Conservation (phyloP, 2,888 invertebrate species). For the Cantharis rufa region DNA sequence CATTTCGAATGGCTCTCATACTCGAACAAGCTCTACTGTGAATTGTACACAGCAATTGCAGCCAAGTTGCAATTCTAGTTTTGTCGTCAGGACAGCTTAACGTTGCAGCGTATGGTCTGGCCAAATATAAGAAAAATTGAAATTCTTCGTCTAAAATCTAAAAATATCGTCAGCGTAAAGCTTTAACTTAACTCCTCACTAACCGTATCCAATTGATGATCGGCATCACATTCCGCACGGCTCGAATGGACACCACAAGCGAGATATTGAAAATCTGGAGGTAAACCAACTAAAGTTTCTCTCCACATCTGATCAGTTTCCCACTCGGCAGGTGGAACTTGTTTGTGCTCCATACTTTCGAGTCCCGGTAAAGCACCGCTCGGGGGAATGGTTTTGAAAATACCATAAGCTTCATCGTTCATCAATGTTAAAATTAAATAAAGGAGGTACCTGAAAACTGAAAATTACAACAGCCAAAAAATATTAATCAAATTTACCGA, state of each 20-base stretch:
- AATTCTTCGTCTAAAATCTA: slow-evolving; percentile 58
- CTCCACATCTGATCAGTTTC: slow-evolving; percentile 56
- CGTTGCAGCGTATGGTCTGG: slow-evolving; percentile 56
- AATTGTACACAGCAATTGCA: slow-evolving; percentile 58
- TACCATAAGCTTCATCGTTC: slow-evolving; percentile 53
- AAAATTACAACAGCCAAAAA: not conserved
- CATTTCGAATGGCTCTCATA: slow-evolving; percentile 61
- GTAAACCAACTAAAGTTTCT: slow-evolving; percentile 51
- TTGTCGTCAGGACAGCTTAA: slow-evolving; percentile 54
- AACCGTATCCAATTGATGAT: slow-evolving; percentile 49
- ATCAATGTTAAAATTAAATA: slow-evolving; percentile 53
- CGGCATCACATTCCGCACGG: slow-evolving; percentile 44
- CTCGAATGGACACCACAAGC: slow-evolving; percentile 47
- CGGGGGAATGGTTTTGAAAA: slow-evolving; percentile 52
- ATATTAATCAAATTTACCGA: slow-evolving; percentile 41
- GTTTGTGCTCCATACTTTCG: slow-evolving; percentile 40
- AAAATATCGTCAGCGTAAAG: not conserved
- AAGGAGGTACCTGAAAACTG: slow-evolving; percentile 50
- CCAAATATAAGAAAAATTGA: slow-evolving; percentile 55
- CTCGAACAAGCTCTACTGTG: slow-evolving; percentile 54
- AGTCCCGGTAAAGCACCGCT: slow-evolving; percentile 50
- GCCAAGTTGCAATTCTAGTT: slow-evolving; percentile 57
- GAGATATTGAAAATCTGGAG: slow-evolving; percentile 49
- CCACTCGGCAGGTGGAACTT: slow-evolving; percentile 53
- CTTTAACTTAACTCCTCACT: not conserved